phyloP scores from a whole-genome alignment of 2,797 vertebrate species.

The Phaenicophaeus curvirostris region DNA sequence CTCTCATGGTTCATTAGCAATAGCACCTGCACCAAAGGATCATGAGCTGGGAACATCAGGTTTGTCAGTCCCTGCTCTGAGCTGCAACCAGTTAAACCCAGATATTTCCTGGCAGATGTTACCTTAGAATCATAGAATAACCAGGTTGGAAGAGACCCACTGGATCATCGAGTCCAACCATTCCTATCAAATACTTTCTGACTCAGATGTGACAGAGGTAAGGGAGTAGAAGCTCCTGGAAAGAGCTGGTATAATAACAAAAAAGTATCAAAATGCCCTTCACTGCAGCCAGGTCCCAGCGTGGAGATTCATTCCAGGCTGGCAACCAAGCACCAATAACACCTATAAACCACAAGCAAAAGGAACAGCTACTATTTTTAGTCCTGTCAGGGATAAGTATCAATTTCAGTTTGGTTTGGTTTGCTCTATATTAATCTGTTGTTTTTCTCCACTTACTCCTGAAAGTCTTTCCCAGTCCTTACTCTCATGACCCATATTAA shows the following conservation, averaged over 20 bases:
- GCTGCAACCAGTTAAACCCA: not conserved
- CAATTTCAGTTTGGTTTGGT: slow-evolving; percentile 26
- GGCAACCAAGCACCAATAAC: not conserved
- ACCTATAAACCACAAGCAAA: not conserved
- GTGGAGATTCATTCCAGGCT: not conserved
- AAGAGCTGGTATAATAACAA: not conserved
- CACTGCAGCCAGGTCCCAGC: not conserved
- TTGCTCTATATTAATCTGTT: slow-evolving; percentile 30
- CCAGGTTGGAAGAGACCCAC: too few relatives aligned
- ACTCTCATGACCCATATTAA: slow-evolving; percentile 14
- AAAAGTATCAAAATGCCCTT: not conserved
- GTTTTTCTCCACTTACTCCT: slow-evolving; percentile 32
- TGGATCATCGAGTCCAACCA: too few relatives aligned
- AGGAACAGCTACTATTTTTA: slow-evolving; percentile 46
- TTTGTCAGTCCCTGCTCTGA: accelerated
- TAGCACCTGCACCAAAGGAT: not conserved
- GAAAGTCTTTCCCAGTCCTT: slow-evolving; percentile 11
- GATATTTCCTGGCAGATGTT: not conserved
- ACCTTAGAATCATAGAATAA: not conserved
- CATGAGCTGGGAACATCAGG: accelerated
- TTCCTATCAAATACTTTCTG: not conserved
- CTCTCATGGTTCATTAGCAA: not conserved
- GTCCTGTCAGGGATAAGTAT: not conserved
- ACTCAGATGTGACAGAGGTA: not conserved
- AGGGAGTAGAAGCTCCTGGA: not conserved